phyloP scores from a whole-genome alignment of 2,797 vertebrate species.

The Paguma larvata region DNA sequence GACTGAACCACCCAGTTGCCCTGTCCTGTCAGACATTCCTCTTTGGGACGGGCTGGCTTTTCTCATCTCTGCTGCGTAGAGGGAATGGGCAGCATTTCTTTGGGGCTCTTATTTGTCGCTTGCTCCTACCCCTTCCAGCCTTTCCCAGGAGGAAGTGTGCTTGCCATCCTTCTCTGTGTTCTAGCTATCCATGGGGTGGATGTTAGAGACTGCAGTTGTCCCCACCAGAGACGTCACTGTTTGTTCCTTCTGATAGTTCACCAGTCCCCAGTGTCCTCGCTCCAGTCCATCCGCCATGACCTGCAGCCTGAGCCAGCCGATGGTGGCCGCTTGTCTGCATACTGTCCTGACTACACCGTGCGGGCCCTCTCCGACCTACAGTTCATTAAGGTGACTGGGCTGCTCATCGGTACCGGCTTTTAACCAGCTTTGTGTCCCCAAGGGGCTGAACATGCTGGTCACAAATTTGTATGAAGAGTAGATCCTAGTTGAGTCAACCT shows the following conservation, averaged over 20 bases:
- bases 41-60: neutral
- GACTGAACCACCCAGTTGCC: no score
- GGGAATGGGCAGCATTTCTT: neutral
- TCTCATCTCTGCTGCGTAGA: fast-evolving
- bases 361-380: constrained; percentile 95
- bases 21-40: no score
- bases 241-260: constrained; percentile 87
- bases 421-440: neutral
- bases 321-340: constrained; percentile 89
- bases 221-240: neutral
- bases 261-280: constrained; percentile 93
- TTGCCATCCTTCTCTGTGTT: neutral
- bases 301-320: constrained; percentile 90
- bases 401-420: neutral
- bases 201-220: neutral
- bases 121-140: neutral
- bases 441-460: neutral
- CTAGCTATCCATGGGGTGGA: neutral
- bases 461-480: neutral
- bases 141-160: neutral
- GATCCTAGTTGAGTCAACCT: neutral
- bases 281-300: constrained; percentile 89
- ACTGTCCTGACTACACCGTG: constrained; percentile 97
- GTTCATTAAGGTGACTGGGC: constrained; percentile 91
- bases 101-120: neutral